Percentiles rank a stretch among this genome's conserved stretches.
phyloP scores from a whole-genome alignment of 2,113 vertebrate species.

The Rallus limicola region DNA sequence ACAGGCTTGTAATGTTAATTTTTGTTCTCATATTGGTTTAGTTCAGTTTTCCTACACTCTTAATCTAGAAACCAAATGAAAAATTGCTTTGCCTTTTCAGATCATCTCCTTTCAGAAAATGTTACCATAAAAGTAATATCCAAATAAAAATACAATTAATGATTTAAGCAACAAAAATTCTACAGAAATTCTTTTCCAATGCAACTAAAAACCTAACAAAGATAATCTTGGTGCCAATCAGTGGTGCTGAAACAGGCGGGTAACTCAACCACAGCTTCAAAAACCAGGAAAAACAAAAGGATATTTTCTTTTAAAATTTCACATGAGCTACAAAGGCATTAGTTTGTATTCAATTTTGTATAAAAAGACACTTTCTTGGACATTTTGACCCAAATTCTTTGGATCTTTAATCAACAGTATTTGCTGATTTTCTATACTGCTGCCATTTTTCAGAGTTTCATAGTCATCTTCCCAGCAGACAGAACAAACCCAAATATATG shows the following conservation, averaged over 20 bases:
- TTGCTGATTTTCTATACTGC: conserved; percentile 32
- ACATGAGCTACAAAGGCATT: background rate
- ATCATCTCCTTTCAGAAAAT: background rate
- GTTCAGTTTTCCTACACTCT: background rate
- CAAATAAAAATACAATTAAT: background rate
- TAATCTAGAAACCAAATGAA: conserved; percentile 16
- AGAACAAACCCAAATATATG: conserved; percentile 55
- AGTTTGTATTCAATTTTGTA: conserved; percentile 35
- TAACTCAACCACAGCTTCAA: conserved; percentile 26
- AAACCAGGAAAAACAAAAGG: conserved; percentile 18
- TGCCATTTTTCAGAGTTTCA: conserved; percentile 35
- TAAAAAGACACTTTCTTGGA: conserved; percentile 46
- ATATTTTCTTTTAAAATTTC: conserved; percentile 4
- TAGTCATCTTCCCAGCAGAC: conserved; percentile 51
- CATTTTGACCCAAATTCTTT: conserved; percentile 54
- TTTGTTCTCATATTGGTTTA: conserved; percentile 5
- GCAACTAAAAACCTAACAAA: background rate
- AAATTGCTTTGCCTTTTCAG: conserved; percentile 11
- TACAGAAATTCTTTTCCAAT: background rate
- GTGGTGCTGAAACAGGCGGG: background rate
- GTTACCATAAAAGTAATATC: background rate
- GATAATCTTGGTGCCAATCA: background rate
- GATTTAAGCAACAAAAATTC: background rate
- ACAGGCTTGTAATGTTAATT: conserved; percentile 33
- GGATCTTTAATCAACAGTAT: conserved; percentile 30